Conservation (phyloP, 2,797 vertebrate species). For the Zalophus californianus region DNA sequence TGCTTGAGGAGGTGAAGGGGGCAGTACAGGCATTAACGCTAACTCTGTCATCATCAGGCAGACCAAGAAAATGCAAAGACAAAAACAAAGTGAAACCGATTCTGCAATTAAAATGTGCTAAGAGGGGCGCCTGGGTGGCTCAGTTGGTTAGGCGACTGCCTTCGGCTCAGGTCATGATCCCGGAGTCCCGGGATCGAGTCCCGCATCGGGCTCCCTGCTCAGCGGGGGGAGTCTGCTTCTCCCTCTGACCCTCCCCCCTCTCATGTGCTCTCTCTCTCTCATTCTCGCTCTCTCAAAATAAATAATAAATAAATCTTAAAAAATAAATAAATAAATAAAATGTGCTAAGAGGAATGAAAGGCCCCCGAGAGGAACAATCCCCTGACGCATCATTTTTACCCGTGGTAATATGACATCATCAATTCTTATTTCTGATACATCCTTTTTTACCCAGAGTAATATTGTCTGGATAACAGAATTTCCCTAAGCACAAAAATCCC, state of each 20-base stretch:
- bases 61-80: neutral
- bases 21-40: neutral
- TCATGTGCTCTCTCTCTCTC: no score
- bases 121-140: no score
- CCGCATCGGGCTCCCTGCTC: no score
- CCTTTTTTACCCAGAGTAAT: neutral
- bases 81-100: neutral
- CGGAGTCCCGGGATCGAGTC: no score
- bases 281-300: no score
- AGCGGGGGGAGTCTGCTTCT: no score
- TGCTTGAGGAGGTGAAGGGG: neutral
- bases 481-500: neutral
- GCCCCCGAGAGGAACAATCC: neutral
- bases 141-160: no score
- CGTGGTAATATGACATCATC: no score
- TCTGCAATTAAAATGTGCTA: neutral
- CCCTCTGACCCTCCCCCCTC: no score
- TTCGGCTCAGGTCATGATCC: no score
- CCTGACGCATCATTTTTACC: neutral
- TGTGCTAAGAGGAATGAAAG: no score
- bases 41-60: neutral
- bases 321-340: neutral
- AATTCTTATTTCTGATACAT: neutral
- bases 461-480: neutral
- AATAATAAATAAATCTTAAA: no score